Evolutionary conservation across 2,797 vertebrate genomes (phyloP).

Genomic region (Phoxinus dragarum): DNA sequence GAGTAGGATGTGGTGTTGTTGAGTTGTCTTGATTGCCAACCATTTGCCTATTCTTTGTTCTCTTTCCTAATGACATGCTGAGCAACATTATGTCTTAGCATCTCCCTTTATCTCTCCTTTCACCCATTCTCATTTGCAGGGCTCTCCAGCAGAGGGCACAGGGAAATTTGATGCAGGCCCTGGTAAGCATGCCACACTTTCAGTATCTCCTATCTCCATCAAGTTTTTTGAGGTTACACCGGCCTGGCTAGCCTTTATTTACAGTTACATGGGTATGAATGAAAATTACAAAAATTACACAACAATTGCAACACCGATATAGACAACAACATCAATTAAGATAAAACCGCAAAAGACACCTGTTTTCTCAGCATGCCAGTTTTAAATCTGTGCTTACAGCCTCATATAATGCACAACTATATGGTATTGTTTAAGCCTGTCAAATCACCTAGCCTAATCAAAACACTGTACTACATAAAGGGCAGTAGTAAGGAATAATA

Average conservation of each 20-base stretch:
- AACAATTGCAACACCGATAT: background rate
- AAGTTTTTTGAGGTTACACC: background rate
- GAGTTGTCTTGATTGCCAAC: background rate
- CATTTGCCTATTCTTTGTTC: background rate
- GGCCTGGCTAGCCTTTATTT: background rate
- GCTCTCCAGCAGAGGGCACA: constrained; percentile 82
- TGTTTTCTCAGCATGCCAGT: background rate
- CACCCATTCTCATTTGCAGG: constrained; percentile 62
- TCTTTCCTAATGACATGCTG: background rate
- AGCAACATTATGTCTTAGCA: background rate
- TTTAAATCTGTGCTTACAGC: background rate
- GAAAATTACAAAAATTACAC: background rate
- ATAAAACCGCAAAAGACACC: background rate
- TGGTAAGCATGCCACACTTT: constrained; percentile 69
- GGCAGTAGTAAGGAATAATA: constrained; percentile 2
- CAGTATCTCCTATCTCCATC: constrained; percentile 8
- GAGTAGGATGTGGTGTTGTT: background rate
- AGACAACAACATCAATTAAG: background rate
- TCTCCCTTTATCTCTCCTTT: constrained; percentile 12
- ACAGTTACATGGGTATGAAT: background rate
- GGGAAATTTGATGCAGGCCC: constrained; percentile 60
- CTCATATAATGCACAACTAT: background rate
- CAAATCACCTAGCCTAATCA: background rate
- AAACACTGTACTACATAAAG: constrained; percentile 8
- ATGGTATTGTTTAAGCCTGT: background rate